Evolutionary conservation across 2,797 vertebrate genomes (phyloP).

Genomic region (Pseudochirops corinnae): DNA sequence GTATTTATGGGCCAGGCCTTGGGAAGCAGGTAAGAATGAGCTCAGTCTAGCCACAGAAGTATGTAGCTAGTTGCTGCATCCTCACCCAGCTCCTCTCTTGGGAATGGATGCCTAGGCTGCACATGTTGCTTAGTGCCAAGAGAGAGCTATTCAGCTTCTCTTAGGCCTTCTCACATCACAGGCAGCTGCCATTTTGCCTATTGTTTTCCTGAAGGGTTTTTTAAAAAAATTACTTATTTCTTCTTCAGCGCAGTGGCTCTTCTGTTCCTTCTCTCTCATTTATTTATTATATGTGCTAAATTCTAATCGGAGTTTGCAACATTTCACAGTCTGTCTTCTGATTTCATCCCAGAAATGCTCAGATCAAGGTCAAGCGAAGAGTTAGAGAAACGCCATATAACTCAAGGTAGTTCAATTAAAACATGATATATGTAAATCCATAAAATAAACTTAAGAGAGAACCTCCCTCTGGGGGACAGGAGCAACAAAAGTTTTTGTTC

Average conservation of each 20-base stretch:
- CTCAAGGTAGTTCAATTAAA: background rate
- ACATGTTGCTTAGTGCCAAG: background rate
- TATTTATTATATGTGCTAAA: background rate
- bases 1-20: background rate
- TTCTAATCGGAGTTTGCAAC: conserved; percentile 19
- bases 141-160: background rate
- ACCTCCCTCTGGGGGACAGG: background rate
- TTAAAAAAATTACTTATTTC: conserved; percentile 6
- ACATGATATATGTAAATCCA: conserved; percentile 33
- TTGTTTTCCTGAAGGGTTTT: background rate
- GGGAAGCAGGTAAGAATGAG: background rate
- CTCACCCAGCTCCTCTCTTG: background rate
- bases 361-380: conserved; percentile 31
- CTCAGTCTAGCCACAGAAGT: background rate
- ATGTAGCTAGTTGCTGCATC: background rate
- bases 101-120: background rate
- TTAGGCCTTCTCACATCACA: background rate
- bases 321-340: conserved; percentile 49
- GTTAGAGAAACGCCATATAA: conserved; percentile 39
- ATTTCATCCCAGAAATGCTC: conserved; percentile 9
- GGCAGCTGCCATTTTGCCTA: too few relatives aligned
- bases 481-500: background rate
- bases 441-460: conserved; percentile 38
- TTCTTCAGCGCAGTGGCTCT: background rate
- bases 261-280: background rate